Conservation (phyloP, 2,888 invertebrate species). For the Odontocolon sp. region DNA sequence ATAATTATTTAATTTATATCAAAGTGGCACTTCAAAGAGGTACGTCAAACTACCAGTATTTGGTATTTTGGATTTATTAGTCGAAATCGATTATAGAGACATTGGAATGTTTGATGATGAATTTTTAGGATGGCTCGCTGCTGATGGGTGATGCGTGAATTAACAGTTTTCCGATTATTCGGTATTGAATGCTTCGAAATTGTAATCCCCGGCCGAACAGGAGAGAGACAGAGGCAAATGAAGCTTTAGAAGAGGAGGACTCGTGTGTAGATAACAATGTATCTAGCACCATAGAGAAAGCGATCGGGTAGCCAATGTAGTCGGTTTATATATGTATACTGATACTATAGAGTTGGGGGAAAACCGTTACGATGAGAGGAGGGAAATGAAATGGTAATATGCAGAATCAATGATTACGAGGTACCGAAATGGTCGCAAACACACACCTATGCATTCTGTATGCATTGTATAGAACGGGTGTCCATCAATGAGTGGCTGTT, state of each 20-base stretch:
- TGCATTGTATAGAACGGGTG: background rate
- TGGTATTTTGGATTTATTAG: no score
- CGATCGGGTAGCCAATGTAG: background rate
- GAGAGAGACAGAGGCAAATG: constrained; percentile 20
- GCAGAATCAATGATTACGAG: constrained; percentile 51
- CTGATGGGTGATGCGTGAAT: constrained; percentile 25
- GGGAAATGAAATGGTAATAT: constrained; percentile 61
- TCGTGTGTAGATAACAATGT: background rate
- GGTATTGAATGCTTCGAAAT: constrained; percentile 43
- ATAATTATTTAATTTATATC: no score
- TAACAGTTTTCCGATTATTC: constrained; percentile 47
- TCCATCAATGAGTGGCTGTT: no score
- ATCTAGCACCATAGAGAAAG: background rate
- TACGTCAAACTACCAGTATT: constrained; percentile 25
- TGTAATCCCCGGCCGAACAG: constrained; percentile 48
- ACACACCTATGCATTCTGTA: background rate
- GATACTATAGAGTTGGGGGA: no score
- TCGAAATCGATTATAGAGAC: constrained; percentile 56
- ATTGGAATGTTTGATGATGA: constrained; percentile 50
- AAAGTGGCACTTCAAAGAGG: background rate
- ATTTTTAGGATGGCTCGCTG: constrained; percentile 52
- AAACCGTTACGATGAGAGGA: constrained; percentile 35
- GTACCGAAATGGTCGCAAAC: background rate
- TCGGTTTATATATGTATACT: background rate
- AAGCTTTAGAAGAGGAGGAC: background rate